Base-by-base conservation (phyloP, 2,888 invertebrate genomes). In the Acrocyrtus sp. region DNA sequence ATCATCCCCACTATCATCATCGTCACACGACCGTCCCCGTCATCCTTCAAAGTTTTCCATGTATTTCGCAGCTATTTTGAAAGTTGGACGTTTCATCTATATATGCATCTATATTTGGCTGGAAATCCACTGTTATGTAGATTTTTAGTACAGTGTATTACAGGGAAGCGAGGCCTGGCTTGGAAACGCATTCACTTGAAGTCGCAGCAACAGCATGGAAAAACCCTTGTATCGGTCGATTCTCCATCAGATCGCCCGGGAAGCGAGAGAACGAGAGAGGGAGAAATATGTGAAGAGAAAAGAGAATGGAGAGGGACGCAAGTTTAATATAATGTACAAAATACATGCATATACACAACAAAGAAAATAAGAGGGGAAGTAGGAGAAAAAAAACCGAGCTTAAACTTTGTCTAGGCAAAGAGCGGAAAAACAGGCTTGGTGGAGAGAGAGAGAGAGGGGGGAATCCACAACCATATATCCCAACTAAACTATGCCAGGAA, bases 401-500 rank as follows among this genome's bases (percentile, higher is more conserved):
- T 54, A 63, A 63, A 68, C 53, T 68, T 54, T 45, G n/a, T n/a
- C n/a, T n/a, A n/a, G 24, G 63, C 63, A 63, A 63, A 53, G 63
- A 63, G 63, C 63, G 53, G 63, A 63, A 63, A 68, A 68, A 58
- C 67, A 54, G 51, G 41, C 39, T 53, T n/a, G 68, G 27, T 45
- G 24, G 53, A 68, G 47, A 68, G 73, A 63, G 68, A 67, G 60
- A 41, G 61, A 67, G 74, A 74, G 72, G 72, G 77, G 79, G 78
- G 76, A 80, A 78, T 77, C 70, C 76, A 72, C 72, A 73, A 69
- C 76, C 73, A 78, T 77, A 78, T 63, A 70, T 76, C 72, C 76
- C 77, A 75, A 78, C 79, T 74, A 92, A 93, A 93, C 93, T 93
- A 93, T 93, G 93, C 92, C 91, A 93, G 92, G 93, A 94, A 93